A percentile compares a stretch with the other conserved stretches of the same genome.
Conservation (phyloP, 2,797 vertebrate genomes). For the Holocentrus rufus region DNA sequence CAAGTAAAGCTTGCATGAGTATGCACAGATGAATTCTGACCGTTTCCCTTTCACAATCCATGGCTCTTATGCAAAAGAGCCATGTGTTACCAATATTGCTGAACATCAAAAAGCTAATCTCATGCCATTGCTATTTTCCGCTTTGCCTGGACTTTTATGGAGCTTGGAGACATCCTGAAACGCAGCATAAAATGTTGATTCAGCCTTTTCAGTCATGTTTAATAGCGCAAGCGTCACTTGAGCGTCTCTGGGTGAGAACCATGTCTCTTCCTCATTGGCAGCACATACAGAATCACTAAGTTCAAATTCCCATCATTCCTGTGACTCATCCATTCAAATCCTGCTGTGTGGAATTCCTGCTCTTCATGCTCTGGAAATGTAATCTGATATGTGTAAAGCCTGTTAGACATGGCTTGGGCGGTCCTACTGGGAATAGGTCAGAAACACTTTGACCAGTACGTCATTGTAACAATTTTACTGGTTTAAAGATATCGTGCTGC, state of each 20-base stretch:
- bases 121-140: not conserved
- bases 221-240: slow-evolving; percentile 34
- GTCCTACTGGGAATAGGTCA: not conserved
- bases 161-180: slow-evolving; percentile 13
- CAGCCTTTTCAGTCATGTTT: slow-evolving; percentile 44
- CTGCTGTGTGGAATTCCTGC: slow-evolving; percentile 70
- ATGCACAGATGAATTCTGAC: not conserved
- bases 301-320: slow-evolving; percentile 73
- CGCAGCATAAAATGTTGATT: slow-evolving; percentile 50
- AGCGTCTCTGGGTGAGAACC: slow-evolving; percentile 28
- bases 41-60: not conserved
- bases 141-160: slow-evolving; percentile 4
- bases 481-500: slow-evolving; percentile 7
- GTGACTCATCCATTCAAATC: slow-evolving; percentile 66
- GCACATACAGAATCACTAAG: slow-evolving; percentile 37
- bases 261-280: slow-evolving; percentile 8
- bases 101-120: not conserved
- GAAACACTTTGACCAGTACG: not conserved
- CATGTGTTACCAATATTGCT: not conserved
- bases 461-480: not conserved
- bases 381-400: slow-evolving; percentile 39
- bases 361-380: slow-evolving; percentile 59
- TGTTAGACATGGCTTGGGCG: not conserved
- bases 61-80: no score
- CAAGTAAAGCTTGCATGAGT: not conserved